Percentiles rank a stretch among this genome's conserved stretches.
These are phyloP conservation scores for Thermophis baileyi DNA, from an alignment of 2,113 vertebrate genomes.

Conservation along the genomic window DNA sequence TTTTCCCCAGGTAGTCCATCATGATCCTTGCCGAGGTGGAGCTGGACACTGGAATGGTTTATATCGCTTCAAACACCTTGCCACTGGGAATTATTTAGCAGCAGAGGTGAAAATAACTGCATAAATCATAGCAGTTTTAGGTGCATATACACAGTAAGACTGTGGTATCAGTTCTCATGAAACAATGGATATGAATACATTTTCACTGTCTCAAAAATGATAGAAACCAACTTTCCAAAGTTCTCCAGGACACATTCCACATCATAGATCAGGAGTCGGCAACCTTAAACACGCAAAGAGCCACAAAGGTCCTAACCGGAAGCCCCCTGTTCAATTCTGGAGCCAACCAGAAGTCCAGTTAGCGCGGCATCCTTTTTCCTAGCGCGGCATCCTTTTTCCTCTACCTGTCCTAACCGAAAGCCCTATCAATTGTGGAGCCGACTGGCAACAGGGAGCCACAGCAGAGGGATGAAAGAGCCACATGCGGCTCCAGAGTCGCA, in stretches of 20 bases:
- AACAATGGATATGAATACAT: neutral
- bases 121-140: neutral
- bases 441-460: too few species aligned
- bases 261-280: too few species aligned
- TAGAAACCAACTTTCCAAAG: neutral
- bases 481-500: too few species aligned
- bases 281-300: too few species aligned
- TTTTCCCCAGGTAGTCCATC: slow-evolving; percentile 86
- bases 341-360: too few species aligned
- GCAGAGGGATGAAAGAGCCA: too few species aligned
- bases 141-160: neutral
- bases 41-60: slow-evolving; percentile 96
- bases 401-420: too few species aligned
- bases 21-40: slow-evolving; percentile 90
- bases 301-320: too few species aligned
- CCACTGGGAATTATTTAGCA: slow-evolving; percentile 92
- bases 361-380: too few species aligned
- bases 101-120: slow-evolving; percentile 80
- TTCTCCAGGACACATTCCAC: neutral
- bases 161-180: neutral
- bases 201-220: neutral
- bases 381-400: too few species aligned
- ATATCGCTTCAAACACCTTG: slow-evolving; percentile 94
- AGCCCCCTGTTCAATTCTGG: too few species aligned
- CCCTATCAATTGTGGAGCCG: too few species aligned